Conservation (phyloP, 1,140 invertebrate species). For the Drosophila rufa region DNA sequence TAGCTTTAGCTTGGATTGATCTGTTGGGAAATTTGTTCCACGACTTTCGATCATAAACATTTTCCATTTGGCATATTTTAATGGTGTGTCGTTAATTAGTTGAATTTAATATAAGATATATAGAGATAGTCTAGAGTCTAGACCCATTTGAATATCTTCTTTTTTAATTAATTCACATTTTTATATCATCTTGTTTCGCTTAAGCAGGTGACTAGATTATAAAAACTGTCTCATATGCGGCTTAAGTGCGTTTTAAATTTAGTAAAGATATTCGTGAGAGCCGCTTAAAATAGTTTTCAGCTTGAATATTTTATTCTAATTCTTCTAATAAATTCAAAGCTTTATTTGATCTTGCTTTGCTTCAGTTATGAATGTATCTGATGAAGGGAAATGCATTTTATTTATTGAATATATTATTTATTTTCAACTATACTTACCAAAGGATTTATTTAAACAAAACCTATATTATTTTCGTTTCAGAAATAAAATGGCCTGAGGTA, state of each 20-base stretch:
- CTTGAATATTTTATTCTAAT: conserved; percentile 7
- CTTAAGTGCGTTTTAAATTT: background rate
- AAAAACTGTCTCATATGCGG: background rate
- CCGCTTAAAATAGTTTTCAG: background rate
- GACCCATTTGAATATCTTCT: conserved; percentile 29
- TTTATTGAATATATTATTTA: background rate
- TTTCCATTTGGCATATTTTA: conserved; percentile 39
- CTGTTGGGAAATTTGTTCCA: conserved; percentile 46
- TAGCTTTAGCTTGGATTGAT: conserved; percentile 30
- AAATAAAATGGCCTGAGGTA: background rate
- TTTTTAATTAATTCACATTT: conserved; percentile 29
- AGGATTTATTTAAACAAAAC: background rate
- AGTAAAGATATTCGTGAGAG: background rate
- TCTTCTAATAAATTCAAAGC: background rate
- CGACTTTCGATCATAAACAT: conserved; percentile 43
- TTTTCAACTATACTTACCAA: background rate
- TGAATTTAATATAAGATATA: conserved; percentile 13
- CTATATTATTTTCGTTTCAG: background rate
- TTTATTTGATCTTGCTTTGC: background rate
- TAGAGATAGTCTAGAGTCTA: background rate
- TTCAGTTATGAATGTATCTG: background rate
- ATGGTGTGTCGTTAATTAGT: conserved; percentile 32
- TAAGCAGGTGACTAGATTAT: background rate
- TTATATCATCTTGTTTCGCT: conserved; percentile 1
- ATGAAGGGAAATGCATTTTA: too few species aligned